Evolutionary conservation across 2,888 invertebrate species (phyloP).

Genomic region (Morpho achilles): DNA sequence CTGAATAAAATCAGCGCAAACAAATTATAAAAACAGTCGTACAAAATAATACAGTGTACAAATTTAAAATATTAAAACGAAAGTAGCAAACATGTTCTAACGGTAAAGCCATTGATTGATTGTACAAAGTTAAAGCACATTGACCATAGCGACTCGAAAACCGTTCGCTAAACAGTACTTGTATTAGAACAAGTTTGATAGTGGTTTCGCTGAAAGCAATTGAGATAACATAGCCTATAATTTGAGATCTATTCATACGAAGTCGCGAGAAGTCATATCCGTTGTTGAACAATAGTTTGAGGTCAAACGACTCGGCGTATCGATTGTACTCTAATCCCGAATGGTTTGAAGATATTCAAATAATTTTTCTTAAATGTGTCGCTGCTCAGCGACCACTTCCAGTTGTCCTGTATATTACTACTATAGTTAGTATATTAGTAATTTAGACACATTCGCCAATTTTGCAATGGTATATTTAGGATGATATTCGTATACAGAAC

Average conservation of each 20-base stretch:
- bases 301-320: slow-evolving; percentile 50
- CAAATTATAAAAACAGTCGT: background rate
- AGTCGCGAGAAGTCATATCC: slow-evolving; percentile 38
- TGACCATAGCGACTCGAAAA: slow-evolving; percentile 10
- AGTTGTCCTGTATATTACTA: too few relatives aligned
- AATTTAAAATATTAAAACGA: background rate
- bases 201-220: slow-evolving; percentile 31
- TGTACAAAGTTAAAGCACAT: slow-evolving; percentile 1
- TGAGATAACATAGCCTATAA: slow-evolving; percentile 32
- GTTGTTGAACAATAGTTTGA: slow-evolving; percentile 54
- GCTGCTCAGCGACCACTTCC: too few relatives aligned
- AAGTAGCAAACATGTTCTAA: background rate
- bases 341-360: slow-evolving; percentile 51
- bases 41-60: background rate
- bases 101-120: slow-evolving; percentile 3
- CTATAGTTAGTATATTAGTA: too few relatives aligned
- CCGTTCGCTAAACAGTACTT: slow-evolving; percentile 16
- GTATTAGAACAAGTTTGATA: slow-evolving; percentile 43
- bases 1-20: slow-evolving; percentile 6
- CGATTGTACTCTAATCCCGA: slow-evolving; percentile 55
- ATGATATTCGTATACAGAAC: too few relatives aligned
- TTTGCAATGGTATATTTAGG: too few relatives aligned
- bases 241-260: slow-evolving; percentile 35
- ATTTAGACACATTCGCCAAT: too few relatives aligned
- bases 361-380: slow-evolving; percentile 18